These are phyloP conservation scores for Daboia siamensis DNA, from an alignment of 2,113 vertebrate species.

Conservation along the genomic window DNA sequence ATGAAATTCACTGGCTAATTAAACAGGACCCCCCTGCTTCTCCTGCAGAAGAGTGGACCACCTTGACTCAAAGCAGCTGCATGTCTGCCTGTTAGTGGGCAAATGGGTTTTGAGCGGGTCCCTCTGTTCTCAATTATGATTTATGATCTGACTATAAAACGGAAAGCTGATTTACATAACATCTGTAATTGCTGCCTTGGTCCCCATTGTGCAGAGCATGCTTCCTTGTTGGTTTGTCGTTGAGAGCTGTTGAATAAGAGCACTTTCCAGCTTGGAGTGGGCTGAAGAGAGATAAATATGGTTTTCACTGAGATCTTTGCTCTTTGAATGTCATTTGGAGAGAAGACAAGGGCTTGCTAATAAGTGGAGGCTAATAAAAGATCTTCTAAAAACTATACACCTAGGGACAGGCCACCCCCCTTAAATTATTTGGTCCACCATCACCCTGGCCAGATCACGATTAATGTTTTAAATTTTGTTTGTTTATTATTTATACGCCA, in stretches of 20 bases:
- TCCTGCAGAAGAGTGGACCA: not conserved
- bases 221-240: not conserved
- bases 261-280: not conserved
- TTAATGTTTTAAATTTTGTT: not conserved
- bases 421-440: not conserved
- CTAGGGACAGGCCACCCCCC: not conserved
- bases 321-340: not conserved
- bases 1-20: slow-evolving; percentile 4
- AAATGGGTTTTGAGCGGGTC: slow-evolving; percentile 8
- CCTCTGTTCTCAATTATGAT: slow-evolving; percentile 28
- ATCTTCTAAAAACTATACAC: not conserved
- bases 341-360: not conserved
- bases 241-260: not conserved
- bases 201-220: not conserved
- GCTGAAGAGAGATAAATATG: not conserved
- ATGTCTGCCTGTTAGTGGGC: slow-evolving; percentile 2
- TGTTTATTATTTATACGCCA: not conserved
- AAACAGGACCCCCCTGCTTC: not conserved
- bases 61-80: not conserved
- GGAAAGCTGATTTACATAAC: slow-evolving; percentile 24
- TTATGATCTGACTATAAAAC: slow-evolving; percentile 22
- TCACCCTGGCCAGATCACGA: not conserved
- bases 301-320: not conserved
- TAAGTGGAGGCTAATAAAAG: not conserved
- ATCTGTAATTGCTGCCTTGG: slow-evolving; percentile 28